Evolutionary conservation across 64 coral and sea anemone genomes (phyloP).

Genomic region (Dendrophyllia cribrosa): DNA sequence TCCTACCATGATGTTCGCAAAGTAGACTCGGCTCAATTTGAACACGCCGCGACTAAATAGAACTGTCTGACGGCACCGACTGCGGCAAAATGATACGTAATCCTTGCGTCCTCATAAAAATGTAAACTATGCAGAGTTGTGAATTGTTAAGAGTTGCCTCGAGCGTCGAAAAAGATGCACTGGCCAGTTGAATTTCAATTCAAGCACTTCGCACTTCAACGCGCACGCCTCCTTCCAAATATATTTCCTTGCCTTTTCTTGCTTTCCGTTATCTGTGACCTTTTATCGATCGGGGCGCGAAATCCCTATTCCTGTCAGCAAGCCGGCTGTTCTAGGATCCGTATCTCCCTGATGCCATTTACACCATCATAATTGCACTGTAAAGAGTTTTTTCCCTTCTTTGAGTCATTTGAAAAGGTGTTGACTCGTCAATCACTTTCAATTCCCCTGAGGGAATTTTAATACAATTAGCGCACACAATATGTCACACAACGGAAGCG

Average conservation of each 20-base stretch:
- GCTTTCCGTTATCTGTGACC: neutral
- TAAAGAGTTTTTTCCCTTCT: neutral
- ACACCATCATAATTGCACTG: neutral
- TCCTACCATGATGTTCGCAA: neutral
- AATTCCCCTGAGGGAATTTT: constrained; percentile 62
- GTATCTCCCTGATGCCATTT: neutral
- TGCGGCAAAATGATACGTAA: neutral
- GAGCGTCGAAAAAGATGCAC: neutral
- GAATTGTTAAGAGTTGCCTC: neutral
- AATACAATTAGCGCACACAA: constrained; percentile 52
- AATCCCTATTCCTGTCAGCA: neutral
- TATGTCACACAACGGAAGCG: constrained; percentile 58
- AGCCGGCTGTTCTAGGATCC: neutral
- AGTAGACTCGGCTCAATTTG: neutral
- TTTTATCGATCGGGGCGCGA: neutral
- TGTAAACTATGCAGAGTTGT: neutral
- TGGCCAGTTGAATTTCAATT: neutral
- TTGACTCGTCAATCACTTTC: constrained; percentile 40
- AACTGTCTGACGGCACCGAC: neutral
- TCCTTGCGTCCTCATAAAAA: neutral
- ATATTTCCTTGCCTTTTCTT: neutral
- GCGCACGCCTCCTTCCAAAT: neutral
- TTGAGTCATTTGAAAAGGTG: constrained; percentile 26
- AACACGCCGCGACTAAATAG: neutral
- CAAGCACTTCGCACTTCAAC: neutral